A percentile compares a stretch with the other conserved stretches of the same genome.
phyloP scores from a whole-genome alignment of 1,140 invertebrate species.

The Oncopodura yosiiana region DNA sequence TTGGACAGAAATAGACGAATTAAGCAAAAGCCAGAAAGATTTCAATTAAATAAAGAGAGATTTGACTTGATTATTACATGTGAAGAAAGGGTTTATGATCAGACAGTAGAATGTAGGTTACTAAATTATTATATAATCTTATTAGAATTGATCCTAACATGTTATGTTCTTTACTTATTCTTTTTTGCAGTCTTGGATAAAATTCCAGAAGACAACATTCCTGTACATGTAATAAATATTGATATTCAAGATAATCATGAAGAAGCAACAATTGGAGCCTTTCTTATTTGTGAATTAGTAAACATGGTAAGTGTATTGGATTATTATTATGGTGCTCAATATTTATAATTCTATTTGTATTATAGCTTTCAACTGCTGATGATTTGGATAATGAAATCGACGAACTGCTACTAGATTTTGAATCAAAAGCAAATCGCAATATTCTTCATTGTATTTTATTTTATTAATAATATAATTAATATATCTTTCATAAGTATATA shows the following conservation, averaged over 20 bases:
- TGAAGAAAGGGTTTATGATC: slow-evolving; percentile 98
- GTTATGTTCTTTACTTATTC: slow-evolving; percentile 3
- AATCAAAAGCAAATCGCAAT: slow-evolving; percentile 72
- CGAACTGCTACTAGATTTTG: slow-evolving; percentile 90
- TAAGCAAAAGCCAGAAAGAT: slow-evolving; percentile 86
- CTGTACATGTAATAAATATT: slow-evolving; percentile 95
- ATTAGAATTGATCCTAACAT: slow-evolving; percentile 1
- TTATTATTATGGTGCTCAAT: slow-evolving; percentile 2
- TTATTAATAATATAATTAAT: slow-evolving; percentile 54
- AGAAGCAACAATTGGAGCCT: slow-evolving; percentile 99
- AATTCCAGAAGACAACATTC: slow-evolving; percentile 60
- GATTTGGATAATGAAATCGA: slow-evolving; percentile 98
- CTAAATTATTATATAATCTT: slow-evolving; percentile 9
- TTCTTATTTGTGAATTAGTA: slow-evolving; percentile 91
- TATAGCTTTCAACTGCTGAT: slow-evolving; percentile 73
- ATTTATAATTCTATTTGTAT: slow-evolving; percentile 37
- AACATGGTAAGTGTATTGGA: slow-evolving; percentile 55
- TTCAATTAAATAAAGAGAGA: slow-evolving; percentile 78
- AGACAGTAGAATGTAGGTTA: slow-evolving; percentile 57
- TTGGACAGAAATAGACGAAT: slow-evolving; percentile 93
- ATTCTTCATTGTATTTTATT: slow-evolving; percentile 90
- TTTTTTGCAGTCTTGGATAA: slow-evolving; percentile 19
- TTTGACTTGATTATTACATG: slow-evolving; percentile 97
- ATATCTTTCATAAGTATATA: background rate
- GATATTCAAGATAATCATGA: slow-evolving; percentile 99